Evolutionary conservation across 2,113 vertebrate species (phyloP), one percentile per base, ranked within the genome.

Genomic region (Bettongia penicillata): DNA sequence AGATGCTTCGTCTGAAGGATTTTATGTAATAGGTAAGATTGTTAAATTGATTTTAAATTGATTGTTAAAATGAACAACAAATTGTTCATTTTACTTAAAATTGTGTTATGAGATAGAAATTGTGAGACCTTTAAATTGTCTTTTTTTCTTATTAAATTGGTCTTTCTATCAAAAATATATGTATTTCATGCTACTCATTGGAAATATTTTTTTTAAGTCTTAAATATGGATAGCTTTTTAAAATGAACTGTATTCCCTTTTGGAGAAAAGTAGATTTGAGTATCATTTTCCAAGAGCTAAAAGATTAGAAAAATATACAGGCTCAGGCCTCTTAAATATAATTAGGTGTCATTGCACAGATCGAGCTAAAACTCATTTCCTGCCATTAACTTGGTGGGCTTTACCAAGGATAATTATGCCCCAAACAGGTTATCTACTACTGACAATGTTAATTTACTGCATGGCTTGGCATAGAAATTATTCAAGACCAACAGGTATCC

Each of bases 141-240:
- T 97, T 94, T 68, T 94, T 98, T 98, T 98, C 93, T 96, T 96
- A 98, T 97, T 98, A 98, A 98, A 96, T 94, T 57, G 53, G 22
- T 8, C 92, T 95, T 98, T 98, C 96, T 94, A 51, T 97, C 93
- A 96, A 94, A 52, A 52, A 52, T 9, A 52, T 52, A 52, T 52
- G 52, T 16, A 23, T 26, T 94, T 52, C 2, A 53, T 22, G n/a
- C 23, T 25, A 10, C 11, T 31, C 26, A 43, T 4, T 43, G 26
- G 49, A 91, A 48, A 57, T 25, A 16, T 43, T 10, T 84, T 31
- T 31, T 31, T 31, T 31, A 47, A 49, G 57, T 31, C 49, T 50
- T 50, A 91, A 2, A 11, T 91, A 26, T 12, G 51, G 92, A 49
- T 47, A 16, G 9, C 23, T 47, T 95, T 53, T 77, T 26, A 52